phyloP scores from a whole-genome alignment of 2,797 vertebrate genomes.

The Hoplostethus mediterraneus region DNA sequence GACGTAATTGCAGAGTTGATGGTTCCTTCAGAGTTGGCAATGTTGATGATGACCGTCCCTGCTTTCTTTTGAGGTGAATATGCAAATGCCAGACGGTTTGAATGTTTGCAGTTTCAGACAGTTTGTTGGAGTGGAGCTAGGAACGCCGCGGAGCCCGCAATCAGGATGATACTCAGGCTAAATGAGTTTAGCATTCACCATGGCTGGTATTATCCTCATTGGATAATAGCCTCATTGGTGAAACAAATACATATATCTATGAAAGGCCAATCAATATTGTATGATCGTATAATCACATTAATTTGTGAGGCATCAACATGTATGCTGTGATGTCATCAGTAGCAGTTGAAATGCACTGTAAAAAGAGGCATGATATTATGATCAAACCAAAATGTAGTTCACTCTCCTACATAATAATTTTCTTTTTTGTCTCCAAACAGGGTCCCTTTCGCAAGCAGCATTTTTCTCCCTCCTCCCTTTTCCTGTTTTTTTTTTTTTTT shows the following conservation, averaged over 20 bases:
- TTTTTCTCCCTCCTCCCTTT: conserved; percentile 60
- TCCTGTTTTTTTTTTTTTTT: conserved; percentile 53
- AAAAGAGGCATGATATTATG: not conserved
- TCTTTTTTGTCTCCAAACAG: conserved; percentile 56
- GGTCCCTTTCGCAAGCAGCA: conserved; percentile 42
- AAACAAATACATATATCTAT: not conserved
- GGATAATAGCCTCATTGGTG: no score
- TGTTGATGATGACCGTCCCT: no score
- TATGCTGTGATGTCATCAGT: not conserved
- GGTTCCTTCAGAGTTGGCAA: no score
- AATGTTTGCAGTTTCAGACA: no score
- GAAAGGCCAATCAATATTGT: not conserved
- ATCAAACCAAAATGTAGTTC: not conserved
- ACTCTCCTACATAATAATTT: not conserved
- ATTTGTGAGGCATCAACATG: not conserved
- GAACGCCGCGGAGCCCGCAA: no score
- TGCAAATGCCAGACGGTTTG: no score
- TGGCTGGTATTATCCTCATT: no score
- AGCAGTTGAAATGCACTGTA: not conserved
- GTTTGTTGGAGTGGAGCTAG: no score
- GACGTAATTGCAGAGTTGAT: no score
- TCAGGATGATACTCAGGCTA: no score
- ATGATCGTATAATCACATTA: not conserved
- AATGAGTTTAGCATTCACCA: no score
- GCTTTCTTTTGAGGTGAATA: no score